Evolutionary conservation across 2,888 invertebrate genomes (phyloP), one percentile per base, ranked within the genome.

Genomic region (Agrotis segetum): DNA sequence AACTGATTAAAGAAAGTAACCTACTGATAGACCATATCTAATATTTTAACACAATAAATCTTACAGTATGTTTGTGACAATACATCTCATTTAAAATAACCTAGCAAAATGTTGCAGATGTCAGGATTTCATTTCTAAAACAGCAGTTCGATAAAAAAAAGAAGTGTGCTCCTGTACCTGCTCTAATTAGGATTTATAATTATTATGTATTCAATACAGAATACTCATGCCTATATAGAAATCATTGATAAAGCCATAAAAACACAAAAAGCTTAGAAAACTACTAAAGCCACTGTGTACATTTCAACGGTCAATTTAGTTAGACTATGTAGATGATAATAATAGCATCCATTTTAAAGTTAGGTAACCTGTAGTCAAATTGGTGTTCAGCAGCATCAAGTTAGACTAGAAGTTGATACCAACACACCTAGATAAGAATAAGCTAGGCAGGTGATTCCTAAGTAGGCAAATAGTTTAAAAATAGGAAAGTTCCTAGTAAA

Each of bases 31-130:
- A 40, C 40, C 40, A 40, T 40, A 40, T 1, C 11, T 11, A 34
- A 34, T 6, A 7, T 7, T 34, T 7, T 29, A 29, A 29, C 29
- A 46, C 14, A 47, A 2, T 14, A 19, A 7, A 44, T 1, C n/a
- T 49, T 0, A 44, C 44, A 56, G 5, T 52, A 21, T 16, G 49
- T 44, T 66, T 21, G 46, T 3, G 1, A 44, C 14, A 47, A 40
- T 11, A 19, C 17, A 21, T 5, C 46, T 21, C 4, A 29, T 52
- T 29, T 29, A n/a, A 61, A n/a, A 74, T 44, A 17, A 74, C 34
- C 3, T 19, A 46, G 0, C 6, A 24, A 44, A 40, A 13, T 55
- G 34, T 24, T 21, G 16, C n/a, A 40, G 14, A 40, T 19, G 14
- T 19, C 7, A 11, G 2, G n/a, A 17, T 2, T 19, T 14, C 40